Base-by-base conservation (phyloP, 2,888 invertebrate species). In the Cantharis rufa region DNA sequence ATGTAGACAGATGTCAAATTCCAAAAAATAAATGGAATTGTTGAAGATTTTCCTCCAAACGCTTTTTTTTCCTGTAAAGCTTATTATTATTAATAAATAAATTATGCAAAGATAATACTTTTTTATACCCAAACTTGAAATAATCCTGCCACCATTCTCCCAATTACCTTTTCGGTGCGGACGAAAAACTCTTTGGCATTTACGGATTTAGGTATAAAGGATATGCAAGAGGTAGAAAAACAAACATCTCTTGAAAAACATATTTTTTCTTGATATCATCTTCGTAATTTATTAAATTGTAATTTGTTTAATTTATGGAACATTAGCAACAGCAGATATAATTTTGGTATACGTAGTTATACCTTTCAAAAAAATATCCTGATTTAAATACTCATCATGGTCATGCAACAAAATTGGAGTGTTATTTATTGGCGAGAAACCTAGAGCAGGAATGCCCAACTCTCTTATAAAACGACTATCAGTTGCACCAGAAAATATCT, bases 401-500 rank as follows among this genome's bases (percentile, higher is more conserved):
- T 97, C 97, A 85, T 99, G 99, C 1, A 98, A 90, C 1, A 95
- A 90, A 1, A 96, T 92, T 0, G 93, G 94, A 0, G 97, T 97
- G 84, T 93, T 91, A 83, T 94, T 94, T 90, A 98, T 94, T 0
- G 98, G 97, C 0, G 97, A 96, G 89, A 98, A 97, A 15, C 98
- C 96, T 78, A 98, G 89, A 0, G 96, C 96, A 1, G 95, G 95
- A 72, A 95, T 91, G 10, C 95, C 96, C 62, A 91, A 90, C 84
- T 90, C 88, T 84, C 98, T 92, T 15, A 98, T 88, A 85, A 93
- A 97, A 79, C 97, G 91, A 84, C 95, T 94, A 86, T 98, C 98
- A 0, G 98, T 98, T 48, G 94, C 96, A 2, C 96, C 98, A 0
- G 96, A 94, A 86, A 97, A 98, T 71, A 96, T 94, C 84, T 94